These are phyloP conservation scores for Actias luna DNA, from an alignment of 2,888 invertebrate genomes.

Conservation along the genomic window DNA sequence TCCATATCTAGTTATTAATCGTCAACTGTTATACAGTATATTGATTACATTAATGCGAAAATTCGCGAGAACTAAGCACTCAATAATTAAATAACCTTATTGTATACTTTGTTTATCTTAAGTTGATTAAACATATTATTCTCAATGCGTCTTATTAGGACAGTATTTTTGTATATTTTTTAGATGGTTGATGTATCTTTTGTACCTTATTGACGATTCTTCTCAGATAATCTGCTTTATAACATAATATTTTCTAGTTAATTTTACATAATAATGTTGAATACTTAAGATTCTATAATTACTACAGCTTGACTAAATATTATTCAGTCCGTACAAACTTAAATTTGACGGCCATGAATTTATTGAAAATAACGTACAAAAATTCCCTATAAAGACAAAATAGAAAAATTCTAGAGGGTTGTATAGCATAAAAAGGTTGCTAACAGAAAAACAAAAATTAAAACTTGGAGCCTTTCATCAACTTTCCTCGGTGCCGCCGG, in stretches of 20 bases:
- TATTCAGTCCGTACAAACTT: background rate
- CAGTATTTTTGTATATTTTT: no score
- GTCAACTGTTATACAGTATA: background rate
- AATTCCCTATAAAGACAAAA: conserved; percentile 14
- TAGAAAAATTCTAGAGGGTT: conserved; percentile 53
- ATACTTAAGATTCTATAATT: background rate
- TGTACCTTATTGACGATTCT: no score
- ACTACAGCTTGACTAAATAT: background rate
- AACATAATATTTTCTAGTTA: background rate
- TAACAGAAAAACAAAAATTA: conserved; percentile 67
- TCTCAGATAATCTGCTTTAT: background rate
- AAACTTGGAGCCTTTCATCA: conserved; percentile 69
- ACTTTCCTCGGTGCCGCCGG: conserved; percentile 60
- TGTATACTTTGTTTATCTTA: no score
- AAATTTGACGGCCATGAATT: background rate
- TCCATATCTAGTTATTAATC: background rate
- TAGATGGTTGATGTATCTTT: no score
- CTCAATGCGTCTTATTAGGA: no score
- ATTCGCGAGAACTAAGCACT: no score
- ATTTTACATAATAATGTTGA: background rate
- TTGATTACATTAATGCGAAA: background rate
- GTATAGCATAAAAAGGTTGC: conserved; percentile 59
- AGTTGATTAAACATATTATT: no score
- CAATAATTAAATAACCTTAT: no score
- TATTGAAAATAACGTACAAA: background rate